Evolutionary conservation across 2,888 invertebrate species (phyloP).

Genomic region (Dendrolimus houi): DNA sequence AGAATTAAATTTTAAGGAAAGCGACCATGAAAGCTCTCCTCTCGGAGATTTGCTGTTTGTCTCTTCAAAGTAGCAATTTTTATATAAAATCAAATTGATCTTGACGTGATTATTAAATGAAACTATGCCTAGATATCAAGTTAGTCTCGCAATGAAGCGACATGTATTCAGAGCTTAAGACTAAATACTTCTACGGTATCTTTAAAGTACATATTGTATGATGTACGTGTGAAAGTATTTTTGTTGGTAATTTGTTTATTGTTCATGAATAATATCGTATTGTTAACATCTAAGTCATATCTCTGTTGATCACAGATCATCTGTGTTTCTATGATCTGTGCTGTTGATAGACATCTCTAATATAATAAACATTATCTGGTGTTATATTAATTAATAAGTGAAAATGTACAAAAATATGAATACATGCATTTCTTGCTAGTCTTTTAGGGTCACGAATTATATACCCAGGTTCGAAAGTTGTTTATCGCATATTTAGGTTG

Average conservation of each 20-base stretch:
- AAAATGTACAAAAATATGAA: conserved; percentile 68
- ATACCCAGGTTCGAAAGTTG: conserved; percentile 32
- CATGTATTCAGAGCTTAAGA: too few relatives aligned
- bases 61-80: too few relatives aligned
- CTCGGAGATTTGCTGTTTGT: too few relatives aligned
- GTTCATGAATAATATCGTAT: conserved; percentile 16
- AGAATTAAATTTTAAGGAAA: too few relatives aligned
- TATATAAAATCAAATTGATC: too few relatives aligned
- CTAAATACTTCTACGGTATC: not conserved
- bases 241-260: not conserved
- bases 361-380: conserved; percentile 55
- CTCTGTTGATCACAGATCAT: too few relatives aligned
- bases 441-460: conserved; percentile 63
- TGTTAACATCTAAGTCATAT: conserved; percentile 71
- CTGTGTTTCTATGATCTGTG: too few relatives aligned
- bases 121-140: too few relatives aligned
- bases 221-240: not conserved
- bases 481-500: conserved; percentile 34
- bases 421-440: conserved; percentile 73
- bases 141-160: too few relatives aligned
- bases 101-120: too few relatives aligned
- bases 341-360: conserved; percentile 58
- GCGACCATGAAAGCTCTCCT: too few relatives aligned
- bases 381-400: conserved; percentile 69
- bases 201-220: not conserved